phyloP scores from a whole-genome alignment of 2,888 invertebrate genomes.

The Cynaeus angustus region DNA sequence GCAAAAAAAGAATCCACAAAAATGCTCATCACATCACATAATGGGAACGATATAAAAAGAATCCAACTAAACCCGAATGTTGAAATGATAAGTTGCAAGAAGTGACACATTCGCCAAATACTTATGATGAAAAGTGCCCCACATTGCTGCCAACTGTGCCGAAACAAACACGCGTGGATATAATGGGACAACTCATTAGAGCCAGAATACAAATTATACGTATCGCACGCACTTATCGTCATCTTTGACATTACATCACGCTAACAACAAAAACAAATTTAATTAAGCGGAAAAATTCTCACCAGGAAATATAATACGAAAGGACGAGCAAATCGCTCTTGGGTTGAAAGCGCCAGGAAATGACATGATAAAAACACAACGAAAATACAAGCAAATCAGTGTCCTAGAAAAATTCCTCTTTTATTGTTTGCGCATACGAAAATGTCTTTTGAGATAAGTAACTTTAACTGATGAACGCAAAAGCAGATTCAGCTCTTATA shows the following conservation, averaged over 20 bases:
- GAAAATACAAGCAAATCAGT: conserved; percentile 27
- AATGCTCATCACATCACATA: conserved; percentile 54
- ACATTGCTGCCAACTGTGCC: conserved; percentile 59
- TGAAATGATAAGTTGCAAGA: conserved; percentile 60
- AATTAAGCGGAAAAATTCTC: conserved; percentile 41
- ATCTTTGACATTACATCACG: conserved; percentile 37
- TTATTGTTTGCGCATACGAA: conserved; percentile 8
- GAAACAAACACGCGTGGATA: conserved; percentile 59
- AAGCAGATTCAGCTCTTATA: conserved; percentile 51
- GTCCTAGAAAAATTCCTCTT: conserved; percentile 18
- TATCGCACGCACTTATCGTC: conserved; percentile 44
- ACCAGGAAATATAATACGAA: conserved; percentile 27
- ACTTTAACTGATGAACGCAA: background rate
- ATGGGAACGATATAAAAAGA: conserved; percentile 54
- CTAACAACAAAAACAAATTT: conserved; percentile 40
- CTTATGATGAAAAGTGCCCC: conserved; percentile 60
- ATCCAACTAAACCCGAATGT: conserved; percentile 53
- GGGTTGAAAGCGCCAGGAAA: conserved; percentile 46
- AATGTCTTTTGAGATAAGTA: too few relatives aligned
- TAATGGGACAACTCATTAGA: conserved; percentile 59
- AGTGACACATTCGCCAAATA: conserved; percentile 59
- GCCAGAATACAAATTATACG: conserved; percentile 49
- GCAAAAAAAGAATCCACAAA: conserved; percentile 57
- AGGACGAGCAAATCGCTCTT: conserved; percentile 27
- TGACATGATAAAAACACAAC: conserved; percentile 48